Conservation (phyloP, 2,797 vertebrate species). For the Pangasius mekongensis region DNA sequence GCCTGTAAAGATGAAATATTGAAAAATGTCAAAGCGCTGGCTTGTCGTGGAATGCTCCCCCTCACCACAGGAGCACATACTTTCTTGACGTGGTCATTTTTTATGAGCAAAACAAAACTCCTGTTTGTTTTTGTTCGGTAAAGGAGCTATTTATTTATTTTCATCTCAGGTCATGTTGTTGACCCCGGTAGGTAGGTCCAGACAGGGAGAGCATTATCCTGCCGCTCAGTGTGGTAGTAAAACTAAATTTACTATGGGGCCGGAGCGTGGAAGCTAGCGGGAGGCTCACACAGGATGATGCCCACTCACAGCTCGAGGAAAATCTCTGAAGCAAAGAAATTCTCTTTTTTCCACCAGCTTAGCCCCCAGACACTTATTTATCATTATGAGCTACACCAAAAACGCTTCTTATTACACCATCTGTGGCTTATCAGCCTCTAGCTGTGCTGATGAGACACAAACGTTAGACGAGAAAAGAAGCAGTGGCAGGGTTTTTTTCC, state of each 20-base stretch:
- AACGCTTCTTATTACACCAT: conserved; percentile 39
- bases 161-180: conserved; percentile 61
- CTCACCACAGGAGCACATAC: conserved; percentile 60
- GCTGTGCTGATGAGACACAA: conserved; percentile 18
- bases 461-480: conserved; percentile 16
- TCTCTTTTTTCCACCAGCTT: conserved; percentile 51
- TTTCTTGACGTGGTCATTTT: conserved; percentile 62
- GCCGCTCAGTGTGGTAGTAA: conserved; percentile 62
- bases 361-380: conserved; percentile 46
- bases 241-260: conserved; percentile 66
- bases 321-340: conserved; percentile 59
- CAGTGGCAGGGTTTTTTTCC: neutral
- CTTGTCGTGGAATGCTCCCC: conserved; percentile 54
- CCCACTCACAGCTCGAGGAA: conserved; percentile 57
- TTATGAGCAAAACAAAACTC: conserved; percentile 67
- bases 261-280: conserved; percentile 59
- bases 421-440: conserved; percentile 35
- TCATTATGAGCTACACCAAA: conserved; percentile 49
- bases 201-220: conserved; percentile 66
- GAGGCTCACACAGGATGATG: conserved; percentile 61
- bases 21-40: conserved; percentile 54
- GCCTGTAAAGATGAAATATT: conserved; percentile 55
- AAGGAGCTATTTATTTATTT: conserved; percentile 67
- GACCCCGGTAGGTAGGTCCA: conserved; percentile 61
- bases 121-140: conserved; percentile 67